Evolutionary conservation across 2,888 invertebrate genomes (phyloP), one percentile per base, ranked within the genome.

Genomic region (Caenorhabditis panamensis): DNA sequence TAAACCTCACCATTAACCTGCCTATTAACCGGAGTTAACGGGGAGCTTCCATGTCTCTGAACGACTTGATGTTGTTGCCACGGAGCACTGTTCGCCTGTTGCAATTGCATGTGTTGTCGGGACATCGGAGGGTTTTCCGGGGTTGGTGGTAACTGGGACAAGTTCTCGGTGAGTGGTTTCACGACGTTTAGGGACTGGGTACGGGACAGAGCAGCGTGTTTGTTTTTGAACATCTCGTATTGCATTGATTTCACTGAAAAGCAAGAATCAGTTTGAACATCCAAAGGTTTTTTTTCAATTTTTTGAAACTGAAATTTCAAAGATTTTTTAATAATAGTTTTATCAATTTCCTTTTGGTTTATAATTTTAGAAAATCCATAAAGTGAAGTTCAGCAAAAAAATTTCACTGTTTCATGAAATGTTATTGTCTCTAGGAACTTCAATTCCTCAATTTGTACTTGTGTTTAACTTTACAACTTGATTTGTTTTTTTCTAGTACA

Each of bases 221-320:
- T 75, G 51, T 71, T 79, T 47, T 77, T 79, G 61, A 78, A 75
- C 71, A 76, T 78, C 53, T 86, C 88, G 58, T 85, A 85, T 59
- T 85, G 81, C 84, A 88, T 84, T 44, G 88, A 88, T 24, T 87
- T 83, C 13, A 86, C 87, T 83, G 79, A 41, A 80, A 37, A n/a
- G 13, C 16, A 31, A 20, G 11, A 37, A 16, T 53, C 6, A 31
- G 4, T 31, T 4, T 4, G 31, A 31, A 31, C n/a, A n/a, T n/a
- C n/a, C n/a, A n/a, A n/a, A n/a, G n/a, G n/a, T n/a, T n/a, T n/a
- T 9, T 31, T 4, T 4, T 31, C 9, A 31, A 6, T 31, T 31
- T 28, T 18, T 26, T 6, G 24, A 22, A n/a, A 11, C 16, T 4
- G 6, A 54, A 16, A 59, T 28, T 36, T 18, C 59, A 44, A 44